These are phyloP conservation scores for Podarcis muralis DNA, from an alignment of 2,113 vertebrate genomes.

Conservation along the genomic window DNA sequence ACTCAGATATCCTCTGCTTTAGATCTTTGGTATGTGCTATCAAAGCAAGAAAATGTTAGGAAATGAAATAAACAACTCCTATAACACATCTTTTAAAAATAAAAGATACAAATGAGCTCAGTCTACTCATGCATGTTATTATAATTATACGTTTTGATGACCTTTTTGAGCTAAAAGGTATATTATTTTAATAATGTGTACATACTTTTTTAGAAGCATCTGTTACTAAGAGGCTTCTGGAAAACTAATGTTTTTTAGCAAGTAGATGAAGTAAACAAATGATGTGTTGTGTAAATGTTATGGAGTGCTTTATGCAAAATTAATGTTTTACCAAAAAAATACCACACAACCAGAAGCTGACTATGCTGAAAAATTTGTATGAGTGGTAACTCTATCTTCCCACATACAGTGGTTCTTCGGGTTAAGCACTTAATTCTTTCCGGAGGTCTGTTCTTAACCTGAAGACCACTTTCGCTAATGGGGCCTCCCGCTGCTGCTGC, in stretches of 20 bases:
- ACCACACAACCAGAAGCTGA: constrained; percentile 4
- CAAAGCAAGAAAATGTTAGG: constrained; percentile 41
- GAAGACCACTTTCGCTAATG: too few species aligned
- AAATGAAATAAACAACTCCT: constrained; percentile 56
- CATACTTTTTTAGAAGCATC: constrained; percentile 54
- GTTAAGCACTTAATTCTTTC: too few species aligned
- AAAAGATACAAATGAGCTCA: constrained; percentile 54
- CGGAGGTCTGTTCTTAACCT: too few species aligned
- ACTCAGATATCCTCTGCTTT: neutral
- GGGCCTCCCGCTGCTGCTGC: too few species aligned
- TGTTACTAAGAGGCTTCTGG: constrained; percentile 66
- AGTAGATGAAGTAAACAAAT: constrained; percentile 47
- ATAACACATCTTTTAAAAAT: constrained; percentile 52
- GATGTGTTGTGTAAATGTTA: constrained; percentile 54
- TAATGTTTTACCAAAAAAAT: neutral
- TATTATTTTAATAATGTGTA: constrained; percentile 52
- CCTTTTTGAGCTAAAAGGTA: constrained; percentile 57
- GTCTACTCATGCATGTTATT: constrained; percentile 53
- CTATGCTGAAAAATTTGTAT: constrained; percentile 14
- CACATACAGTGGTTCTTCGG: too few species aligned
- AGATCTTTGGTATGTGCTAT: constrained; percentile 31
- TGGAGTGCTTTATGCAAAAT: constrained; percentile 14
- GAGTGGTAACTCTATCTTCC: too few species aligned
- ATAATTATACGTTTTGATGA: constrained; percentile 63
- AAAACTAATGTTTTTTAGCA: constrained; percentile 38